Evolutionary conservation across 2,113 vertebrate species (phyloP), one percentile per base, ranked within the genome.

Genomic region (Turdus rufiventris): DNA sequence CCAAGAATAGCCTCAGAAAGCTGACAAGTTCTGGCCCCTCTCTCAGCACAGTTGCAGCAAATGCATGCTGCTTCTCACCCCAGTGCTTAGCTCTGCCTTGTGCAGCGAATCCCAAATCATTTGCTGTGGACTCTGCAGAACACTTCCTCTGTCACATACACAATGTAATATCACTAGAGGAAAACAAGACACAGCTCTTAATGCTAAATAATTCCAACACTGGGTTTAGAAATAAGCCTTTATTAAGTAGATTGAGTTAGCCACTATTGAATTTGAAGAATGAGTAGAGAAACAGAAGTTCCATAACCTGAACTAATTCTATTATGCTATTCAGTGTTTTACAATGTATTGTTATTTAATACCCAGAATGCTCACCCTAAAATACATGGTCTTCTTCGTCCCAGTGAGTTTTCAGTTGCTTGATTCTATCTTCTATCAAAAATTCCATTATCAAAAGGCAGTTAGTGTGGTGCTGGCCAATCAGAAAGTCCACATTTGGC

Each of bases 181-280:
- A 78, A 71, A 92, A 45, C 9, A 42, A 43, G 58, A 65, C 9
- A 61, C 16, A 71, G 36, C 24, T 50, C 53, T 75, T 65, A 63
- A 58, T 20, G 47, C 7, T 82, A 45, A 82, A 0, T 62, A 96
- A 73, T 51, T 89, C 43, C 54, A 83, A 83, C 21, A 42, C 36
- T 18, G 19, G 21, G 19, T 62, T 91, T 90, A 96, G 89, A 94
- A 96, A 88, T 48, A 60, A 71, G 31, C 19, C 85, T 96, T 97
- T 93, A 97, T 94, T 95, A 90, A 90, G 78, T 40, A 77, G 51
- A 70, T 50, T 62, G 29, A 94, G 24, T 91, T 85, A 88, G 71
- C 34, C 56, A 88, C 47, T 79, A 50, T 0, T 77, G 48, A 75
- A 79, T 62, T 50, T 84, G 62, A 82, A 74, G 34, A 93, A 81